Conservation (phyloP, 92 coral and sea anemone genomes). For the Heteractis magnifica region DNA sequence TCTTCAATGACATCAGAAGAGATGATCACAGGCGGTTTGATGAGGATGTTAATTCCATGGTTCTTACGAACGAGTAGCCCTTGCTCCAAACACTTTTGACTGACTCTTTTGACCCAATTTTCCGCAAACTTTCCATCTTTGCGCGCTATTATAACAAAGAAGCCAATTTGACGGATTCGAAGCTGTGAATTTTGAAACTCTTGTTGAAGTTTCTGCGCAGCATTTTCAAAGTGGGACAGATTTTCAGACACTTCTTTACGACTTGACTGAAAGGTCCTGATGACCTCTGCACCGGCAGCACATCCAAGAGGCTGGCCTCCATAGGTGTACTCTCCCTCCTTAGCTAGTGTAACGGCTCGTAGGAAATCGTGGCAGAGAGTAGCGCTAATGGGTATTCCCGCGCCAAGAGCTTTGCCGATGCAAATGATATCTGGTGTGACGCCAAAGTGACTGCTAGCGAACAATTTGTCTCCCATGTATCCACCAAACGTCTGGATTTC, state of each 20-base stretch:
- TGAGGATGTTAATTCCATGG: not conserved
- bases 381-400: not conserved
- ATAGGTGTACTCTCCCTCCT: not conserved
- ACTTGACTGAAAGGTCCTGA: not conserved
- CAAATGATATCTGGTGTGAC: slow-evolving; percentile 8
- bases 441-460: not conserved
- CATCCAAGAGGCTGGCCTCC: slow-evolving; percentile 2
- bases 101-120: not conserved
- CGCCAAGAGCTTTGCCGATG: slow-evolving; percentile 1
- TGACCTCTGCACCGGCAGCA: not conserved
- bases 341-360: not conserved
- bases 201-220: not conserved
- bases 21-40: not conserved
- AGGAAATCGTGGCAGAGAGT: not conserved
- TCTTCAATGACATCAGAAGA: not conserved
- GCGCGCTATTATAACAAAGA: not conserved
- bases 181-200: not conserved
- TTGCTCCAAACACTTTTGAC: slow-evolving; percentile 9
- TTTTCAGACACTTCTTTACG: not conserved
- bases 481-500: slow-evolving; percentile 1
- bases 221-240: not conserved
- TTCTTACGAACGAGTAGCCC: slow-evolving; percentile 7
- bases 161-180: slow-evolving; percentile 4
- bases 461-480: not conserved
- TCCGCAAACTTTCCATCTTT: slow-evolving; percentile 5